Evolutionary conservation across 2,113 vertebrate genomes (phyloP).

Genomic region (Oostethus manadensis): DNA sequence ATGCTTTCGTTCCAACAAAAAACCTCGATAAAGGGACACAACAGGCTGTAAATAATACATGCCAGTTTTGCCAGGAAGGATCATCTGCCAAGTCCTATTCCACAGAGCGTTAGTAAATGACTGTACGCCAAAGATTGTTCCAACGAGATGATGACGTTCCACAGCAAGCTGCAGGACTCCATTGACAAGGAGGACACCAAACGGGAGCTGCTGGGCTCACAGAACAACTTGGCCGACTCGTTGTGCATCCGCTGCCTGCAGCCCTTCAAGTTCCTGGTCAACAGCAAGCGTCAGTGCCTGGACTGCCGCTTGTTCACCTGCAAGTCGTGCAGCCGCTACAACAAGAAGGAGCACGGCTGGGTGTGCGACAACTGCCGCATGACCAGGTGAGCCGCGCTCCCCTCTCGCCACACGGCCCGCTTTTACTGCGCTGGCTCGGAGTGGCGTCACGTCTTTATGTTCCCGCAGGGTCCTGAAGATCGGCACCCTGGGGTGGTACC

Average conservation of each 20-base stretch:
- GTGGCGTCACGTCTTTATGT: background rate
- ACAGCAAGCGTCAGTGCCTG: conserved; percentile 79
- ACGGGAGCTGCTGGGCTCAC: conserved; percentile 72
- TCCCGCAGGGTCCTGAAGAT: conserved; percentile 80
- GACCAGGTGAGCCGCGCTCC: conserved; percentile 74
- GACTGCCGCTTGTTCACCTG: conserved; percentile 83
- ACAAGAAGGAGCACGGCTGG: conserved; percentile 86
- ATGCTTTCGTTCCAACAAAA: too few species aligned
- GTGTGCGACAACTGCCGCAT: conserved; percentile 86
- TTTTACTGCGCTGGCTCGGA: background rate
- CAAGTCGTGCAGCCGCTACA: conserved; percentile 82
- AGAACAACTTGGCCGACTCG: conserved; percentile 71
- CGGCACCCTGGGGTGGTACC: conserved; percentile 88
- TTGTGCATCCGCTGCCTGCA: conserved; percentile 88
- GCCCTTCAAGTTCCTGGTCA: conserved; percentile 85
- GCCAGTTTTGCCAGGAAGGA: too few species aligned
- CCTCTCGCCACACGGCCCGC: too few species aligned
- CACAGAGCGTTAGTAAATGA: too few species aligned
- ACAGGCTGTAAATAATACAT: too few species aligned
- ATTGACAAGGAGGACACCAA: conserved; percentile 82
- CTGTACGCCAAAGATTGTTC: too few species aligned
- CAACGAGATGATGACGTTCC: background rate
- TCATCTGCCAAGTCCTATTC: too few species aligned
- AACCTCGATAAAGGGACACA: too few species aligned
- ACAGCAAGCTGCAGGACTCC: conserved; percentile 79